A percentile compares a stretch with the other conserved stretches of the same genome.
Evolutionary conservation across 2,888 invertebrate species (phyloP).

Genomic region (Mantis religiosa): DNA sequence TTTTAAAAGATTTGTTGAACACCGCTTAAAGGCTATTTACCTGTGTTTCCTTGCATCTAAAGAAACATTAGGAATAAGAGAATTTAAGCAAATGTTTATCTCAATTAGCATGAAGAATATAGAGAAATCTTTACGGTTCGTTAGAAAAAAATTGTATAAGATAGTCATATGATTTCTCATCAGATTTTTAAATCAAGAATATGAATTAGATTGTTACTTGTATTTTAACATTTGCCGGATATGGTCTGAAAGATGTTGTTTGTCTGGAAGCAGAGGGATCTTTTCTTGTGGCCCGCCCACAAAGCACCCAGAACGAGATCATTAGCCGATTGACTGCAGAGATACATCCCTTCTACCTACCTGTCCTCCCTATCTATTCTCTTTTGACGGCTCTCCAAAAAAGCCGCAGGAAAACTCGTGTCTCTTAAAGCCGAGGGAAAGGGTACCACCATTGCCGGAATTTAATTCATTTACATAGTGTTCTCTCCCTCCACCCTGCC

Average conservation of each 20-base stretch:
- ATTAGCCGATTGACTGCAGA: conserved; percentile 9
- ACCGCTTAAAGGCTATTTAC: no score
- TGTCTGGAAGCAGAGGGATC: not conserved
- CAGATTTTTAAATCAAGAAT: no score
- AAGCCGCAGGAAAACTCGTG: not conserved
- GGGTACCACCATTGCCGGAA: not conserved
- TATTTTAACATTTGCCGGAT: not conserved
- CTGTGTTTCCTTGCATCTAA: no score
- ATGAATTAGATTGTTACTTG: no score
- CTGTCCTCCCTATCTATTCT: not conserved
- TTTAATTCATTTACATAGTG: conserved; percentile 11
- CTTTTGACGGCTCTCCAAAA: not conserved
- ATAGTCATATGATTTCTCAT: no score
- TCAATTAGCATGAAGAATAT: no score
- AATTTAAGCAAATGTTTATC: no score
- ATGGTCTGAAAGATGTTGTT: not conserved
- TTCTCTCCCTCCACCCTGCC: not conserved
- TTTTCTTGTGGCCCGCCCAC: conserved; percentile 1
- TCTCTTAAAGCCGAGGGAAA: not conserved
- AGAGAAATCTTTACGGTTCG: no score
- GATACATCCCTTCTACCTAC: conserved; percentile 4
- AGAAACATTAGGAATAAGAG: no score
- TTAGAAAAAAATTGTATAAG: no score
- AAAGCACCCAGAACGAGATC: conserved; percentile 7
- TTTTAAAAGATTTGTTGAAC: no score